Evolutionary conservation across 2,113 vertebrate genomes (phyloP).

Genomic region (Nestor notabilis): DNA sequence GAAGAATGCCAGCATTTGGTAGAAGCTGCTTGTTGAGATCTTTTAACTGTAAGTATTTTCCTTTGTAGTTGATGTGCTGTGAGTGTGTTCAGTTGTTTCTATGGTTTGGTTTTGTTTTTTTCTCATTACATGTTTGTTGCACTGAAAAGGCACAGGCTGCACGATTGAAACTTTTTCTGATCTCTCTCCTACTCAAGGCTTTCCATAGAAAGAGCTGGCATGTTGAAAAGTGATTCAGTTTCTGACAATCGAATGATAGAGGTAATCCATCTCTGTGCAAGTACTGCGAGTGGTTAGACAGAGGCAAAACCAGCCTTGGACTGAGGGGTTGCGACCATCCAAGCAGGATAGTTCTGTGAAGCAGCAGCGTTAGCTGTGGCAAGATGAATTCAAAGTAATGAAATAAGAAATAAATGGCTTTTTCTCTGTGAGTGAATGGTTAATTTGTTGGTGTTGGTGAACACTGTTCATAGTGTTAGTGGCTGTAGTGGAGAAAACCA

Average conservation of each 20-base stretch:
- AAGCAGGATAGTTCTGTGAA: neutral
- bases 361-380: neutral
- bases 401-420: neutral
- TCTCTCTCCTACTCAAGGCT: neutral
- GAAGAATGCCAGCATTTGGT: neutral
- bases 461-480: neutral
- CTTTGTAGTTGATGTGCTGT: neutral
- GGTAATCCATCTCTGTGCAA: neutral
- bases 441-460: neutral
- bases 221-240: neutral
- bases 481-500: neutral
- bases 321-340: neutral
- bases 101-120: neutral
- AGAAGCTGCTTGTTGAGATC: neutral
- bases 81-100: neutral
- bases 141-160: neutral
- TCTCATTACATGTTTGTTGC: neutral
- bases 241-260: neutral
- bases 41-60: conserved; percentile 21
- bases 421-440: neutral
- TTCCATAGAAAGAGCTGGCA: neutral
- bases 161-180: neutral
- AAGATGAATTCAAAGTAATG: neutral
- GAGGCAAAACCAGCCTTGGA: neutral
- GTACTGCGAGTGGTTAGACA: neutral